Conservation (phyloP, 1,140 invertebrate genomes). For the Lepidostoma basale region DNA sequence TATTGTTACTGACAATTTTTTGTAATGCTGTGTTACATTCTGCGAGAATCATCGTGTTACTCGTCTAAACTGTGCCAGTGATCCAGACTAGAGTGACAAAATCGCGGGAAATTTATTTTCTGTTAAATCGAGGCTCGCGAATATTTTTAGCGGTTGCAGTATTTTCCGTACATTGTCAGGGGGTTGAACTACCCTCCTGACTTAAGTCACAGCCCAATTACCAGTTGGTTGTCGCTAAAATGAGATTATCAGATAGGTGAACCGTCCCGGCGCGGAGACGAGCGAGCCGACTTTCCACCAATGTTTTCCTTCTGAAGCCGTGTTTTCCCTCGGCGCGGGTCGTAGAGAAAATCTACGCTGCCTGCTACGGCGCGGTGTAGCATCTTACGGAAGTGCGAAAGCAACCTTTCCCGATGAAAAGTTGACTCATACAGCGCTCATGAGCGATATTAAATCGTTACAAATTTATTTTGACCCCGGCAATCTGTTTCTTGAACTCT, state of each 20-base stretch:
- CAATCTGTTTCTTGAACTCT: conserved; percentile 10
- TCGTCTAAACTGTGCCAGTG: not conserved
- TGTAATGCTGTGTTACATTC: not conserved
- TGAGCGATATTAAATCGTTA: conserved; percentile 8
- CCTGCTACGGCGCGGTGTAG: conserved; percentile 6
- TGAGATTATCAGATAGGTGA: conserved; percentile 26
- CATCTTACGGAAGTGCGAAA: conserved; percentile 1
- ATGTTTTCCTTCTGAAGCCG: conserved; percentile 2
- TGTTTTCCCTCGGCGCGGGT: not conserved
- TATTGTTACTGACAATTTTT: conserved; percentile 3
- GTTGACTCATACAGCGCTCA: conserved; percentile 10
- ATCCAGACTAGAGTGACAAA: conserved; percentile 8
- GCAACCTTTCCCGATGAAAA: conserved; percentile 9
- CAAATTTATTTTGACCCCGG: not conserved
- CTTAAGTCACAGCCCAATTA: not conserved
- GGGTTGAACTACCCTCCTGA: conserved; percentile 8
- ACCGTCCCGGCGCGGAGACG: not conserved
- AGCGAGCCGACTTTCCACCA: not conserved
- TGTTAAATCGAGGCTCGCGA: not conserved
- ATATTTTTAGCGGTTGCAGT: conserved; percentile 21
- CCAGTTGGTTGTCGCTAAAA: not conserved
- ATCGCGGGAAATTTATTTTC: not conserved
- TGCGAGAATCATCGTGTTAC: not conserved
- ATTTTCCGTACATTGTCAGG: not conserved
- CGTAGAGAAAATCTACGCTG: conserved; percentile 5